phyloP scores from a whole-genome alignment of 2,888 invertebrate genomes.

The Pyrochroa serraticornis region DNA sequence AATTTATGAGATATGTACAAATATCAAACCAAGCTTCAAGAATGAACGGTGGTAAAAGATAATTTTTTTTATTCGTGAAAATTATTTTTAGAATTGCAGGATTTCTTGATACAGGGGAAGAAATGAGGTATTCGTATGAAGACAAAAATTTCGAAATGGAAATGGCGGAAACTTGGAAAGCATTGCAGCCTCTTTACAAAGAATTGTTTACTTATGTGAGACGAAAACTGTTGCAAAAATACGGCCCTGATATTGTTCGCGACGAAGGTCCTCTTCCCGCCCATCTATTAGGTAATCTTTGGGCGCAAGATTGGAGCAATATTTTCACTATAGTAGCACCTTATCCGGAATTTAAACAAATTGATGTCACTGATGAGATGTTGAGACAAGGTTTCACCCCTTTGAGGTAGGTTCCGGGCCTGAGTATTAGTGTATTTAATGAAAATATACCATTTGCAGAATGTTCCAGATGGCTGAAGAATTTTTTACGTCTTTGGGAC shows the following conservation, averaged over 20 bases:
- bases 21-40: constrained; percentile 80
- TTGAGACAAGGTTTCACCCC: constrained; percentile 75
- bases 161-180: constrained; percentile 65
- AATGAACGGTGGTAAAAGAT: constrained; percentile 65
- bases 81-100: constrained; percentile 58
- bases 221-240: constrained; percentile 62
- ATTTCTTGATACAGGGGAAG: constrained; percentile 79
- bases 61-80: constrained; percentile 1
- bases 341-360: constrained; percentile 70
- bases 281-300: constrained; percentile 84
- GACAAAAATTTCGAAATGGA: constrained; percentile 68
- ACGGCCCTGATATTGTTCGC: constrained; percentile 58
- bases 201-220: constrained; percentile 85
- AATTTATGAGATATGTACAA: constrained; percentile 79
- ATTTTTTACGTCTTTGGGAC: constrained; percentile 80
- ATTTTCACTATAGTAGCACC: constrained; percentile 77
- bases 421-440: not conserved
- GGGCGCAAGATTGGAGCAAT: constrained; percentile 83
- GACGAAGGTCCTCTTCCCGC: constrained; percentile 81
- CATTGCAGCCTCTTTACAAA: constrained; percentile 76
- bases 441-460: constrained; percentile 55
- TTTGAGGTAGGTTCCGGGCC: constrained; percentile 61
- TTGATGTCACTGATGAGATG: constrained; percentile 82
- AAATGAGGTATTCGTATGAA: constrained; percentile 78
- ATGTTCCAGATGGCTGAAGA: constrained; percentile 85